Evolutionary conservation across 2,888 invertebrate genomes (phyloP), one percentile per base, ranked within the genome.

Genomic region (Busseola fusca): DNA sequence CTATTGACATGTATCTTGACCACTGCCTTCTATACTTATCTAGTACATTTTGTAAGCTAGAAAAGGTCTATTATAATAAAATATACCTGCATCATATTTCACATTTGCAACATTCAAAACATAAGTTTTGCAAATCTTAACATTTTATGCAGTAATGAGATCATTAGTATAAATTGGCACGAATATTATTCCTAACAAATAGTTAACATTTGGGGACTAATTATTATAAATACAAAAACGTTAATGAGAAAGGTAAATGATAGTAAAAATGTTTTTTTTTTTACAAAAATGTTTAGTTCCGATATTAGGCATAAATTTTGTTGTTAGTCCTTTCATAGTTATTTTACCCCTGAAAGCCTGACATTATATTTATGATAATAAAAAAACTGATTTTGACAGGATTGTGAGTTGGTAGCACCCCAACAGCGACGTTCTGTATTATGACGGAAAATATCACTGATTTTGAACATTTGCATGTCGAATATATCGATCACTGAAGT

Each of bases 121-220:
- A n/a, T 40, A 66, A 67, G 72, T 75, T 79, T 77, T 59, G 72
- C 72, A 81, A 84, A 77, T 60, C 72, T n/a, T 66, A 71, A 77
- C 64, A 80, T 86, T 86, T 85, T 25, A 81, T 68, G 78, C 86
- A 86, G 76, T 75, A 62, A 34, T 71, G 74, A 84, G 84, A 84
- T 84, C 76, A 80, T 76, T 63, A 60, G 42, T 77, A 75, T 59
- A 76, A 69, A 76, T 85, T 85, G 87, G 87, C 85, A 85, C 85
- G 52, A 74, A 52, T 74, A 72, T 66, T 78, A 77, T 72, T 81
- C 65, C 81, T 83, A 74, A 63, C 12, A 75, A 74, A 75, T 82
- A 76, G 64, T 42, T 66, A 57, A 70, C 63, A 73, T 58, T 69
- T 62, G 3, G 37, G 45, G 48, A 56, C 40, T 25, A 67, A 16